These are phyloP conservation scores for Turritopsis dohrnii DNA, from an alignment of 30 jellyfish, hydroid and myxozoan species.

Conservation along the genomic window DNA sequence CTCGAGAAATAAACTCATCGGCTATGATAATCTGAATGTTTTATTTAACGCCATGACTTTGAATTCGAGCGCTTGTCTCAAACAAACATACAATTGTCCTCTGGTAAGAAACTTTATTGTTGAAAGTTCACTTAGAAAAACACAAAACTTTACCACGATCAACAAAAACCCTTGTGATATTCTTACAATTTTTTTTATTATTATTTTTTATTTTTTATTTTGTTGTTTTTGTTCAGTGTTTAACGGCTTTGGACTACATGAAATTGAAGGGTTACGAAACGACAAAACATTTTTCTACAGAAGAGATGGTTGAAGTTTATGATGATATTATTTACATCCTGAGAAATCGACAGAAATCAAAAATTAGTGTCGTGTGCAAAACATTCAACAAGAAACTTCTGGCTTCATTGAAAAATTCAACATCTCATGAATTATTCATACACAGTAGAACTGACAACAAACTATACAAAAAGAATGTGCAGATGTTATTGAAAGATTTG, in stretches of 20 bases:
- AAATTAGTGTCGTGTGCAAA: slow-evolving; percentile 17
- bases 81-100: not conserved
- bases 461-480: not conserved
- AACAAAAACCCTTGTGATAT: no score
- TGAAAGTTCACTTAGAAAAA: not conserved
- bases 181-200: no score
- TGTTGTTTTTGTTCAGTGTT: not conserved
- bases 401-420: not conserved
- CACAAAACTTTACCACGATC: no score
- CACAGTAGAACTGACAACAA: not conserved
- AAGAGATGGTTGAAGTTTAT: not conserved
- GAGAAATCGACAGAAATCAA: not conserved
- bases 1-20: not conserved
- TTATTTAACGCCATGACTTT: not conserved
- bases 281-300: not conserved
- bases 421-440: not conserved
- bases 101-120: not conserved
- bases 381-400: not conserved
- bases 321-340: not conserved
- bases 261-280: not conserved
- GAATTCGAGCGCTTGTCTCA: not conserved
- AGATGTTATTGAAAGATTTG: not conserved
- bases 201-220: no score
- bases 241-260: not conserved
- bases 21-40: not conserved